These are phyloP conservation scores for Heterochromis multidens DNA, from an alignment of 2,113 vertebrate species.

Conservation along the genomic window DNA sequence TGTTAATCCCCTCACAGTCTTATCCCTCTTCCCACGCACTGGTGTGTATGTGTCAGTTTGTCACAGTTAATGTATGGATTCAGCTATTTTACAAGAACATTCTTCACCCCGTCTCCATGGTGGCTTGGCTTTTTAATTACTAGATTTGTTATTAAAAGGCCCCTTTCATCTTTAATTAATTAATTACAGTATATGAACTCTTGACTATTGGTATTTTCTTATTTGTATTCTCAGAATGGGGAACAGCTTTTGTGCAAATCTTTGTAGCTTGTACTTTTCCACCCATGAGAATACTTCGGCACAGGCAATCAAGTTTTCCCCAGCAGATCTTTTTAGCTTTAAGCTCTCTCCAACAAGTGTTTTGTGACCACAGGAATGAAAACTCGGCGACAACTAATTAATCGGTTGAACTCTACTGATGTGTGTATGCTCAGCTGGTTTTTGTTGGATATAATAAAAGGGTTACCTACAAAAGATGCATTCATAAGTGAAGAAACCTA, in stretches of 20 bases:
- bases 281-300: slow-evolving; percentile 13
- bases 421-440: not conserved
- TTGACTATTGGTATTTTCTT: not conserved
- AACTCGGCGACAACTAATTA: not conserved
- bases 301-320: slow-evolving; percentile 12
- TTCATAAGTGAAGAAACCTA: not conserved
- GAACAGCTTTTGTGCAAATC: slow-evolving; percentile 28
- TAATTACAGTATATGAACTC: not conserved
- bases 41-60: not conserved
- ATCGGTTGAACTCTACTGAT: not conserved
- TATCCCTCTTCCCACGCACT: not conserved
- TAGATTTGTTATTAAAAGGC: not conserved
- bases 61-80: not conserved
- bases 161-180: not conserved
- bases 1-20: not conserved
- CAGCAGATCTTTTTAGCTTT: not conserved
- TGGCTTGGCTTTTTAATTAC: not conserved
- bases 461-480: not conserved
- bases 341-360: not conserved
- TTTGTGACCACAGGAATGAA: slow-evolving; percentile 8
- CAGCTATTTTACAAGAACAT: not conserved
- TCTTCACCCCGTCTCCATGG: not conserved
- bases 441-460: not conserved
- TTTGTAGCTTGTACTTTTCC: not conserved
- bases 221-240: not conserved